Evolutionary conservation across 2,113 vertebrate species (phyloP), one percentile per base, ranked within the genome.

Genomic region (Perccottus glenii): DNA sequence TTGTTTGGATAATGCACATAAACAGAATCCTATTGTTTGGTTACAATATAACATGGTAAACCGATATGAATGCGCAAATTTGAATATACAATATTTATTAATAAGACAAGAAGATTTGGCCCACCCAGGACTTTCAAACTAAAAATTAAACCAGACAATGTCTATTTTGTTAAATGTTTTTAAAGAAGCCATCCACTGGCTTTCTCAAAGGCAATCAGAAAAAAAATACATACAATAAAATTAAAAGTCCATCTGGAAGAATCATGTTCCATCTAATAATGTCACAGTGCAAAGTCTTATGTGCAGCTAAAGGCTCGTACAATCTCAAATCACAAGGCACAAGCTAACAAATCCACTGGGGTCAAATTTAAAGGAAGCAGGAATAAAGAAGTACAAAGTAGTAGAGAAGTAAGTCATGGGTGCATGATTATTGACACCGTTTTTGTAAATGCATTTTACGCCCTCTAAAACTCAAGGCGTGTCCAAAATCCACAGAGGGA

Each of bases 221-320:
- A 38, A 46, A 77, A 58, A 43, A 38, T 12, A 64, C 51, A 50
- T 63, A 64, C 10, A 19, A 19, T 27, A 15, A 27, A 40, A 32
- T 14, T 5, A 27, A 33, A 4, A 19, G 2, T 66, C 43, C 11
- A 58, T 67, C 36, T 60, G n/a, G 59, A 71, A 68, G 58, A 40
- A n/a, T 56, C 44, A 33, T 36, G 69, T 56, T 73, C 48, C 19
- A 36, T 44, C n/a, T 15, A 53, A 14, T 59, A 60, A 72, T 46
- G 42, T 85, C 86, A 89, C 83, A 87, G 82, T 88, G 89, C 79
- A 89, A 88, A 85, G 78, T 88, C 77, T 61, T 48, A 46, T 75
- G 76, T 83, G 80, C 73, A 77, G 77, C 75, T 61, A 50, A 77
- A 6, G 33, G 53, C 83, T 78, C 76, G 64, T 70, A 82, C 76